Evolutionary conservation across 2,113 vertebrate species (phyloP).

Genomic region (Pterophyllum scalare): DNA sequence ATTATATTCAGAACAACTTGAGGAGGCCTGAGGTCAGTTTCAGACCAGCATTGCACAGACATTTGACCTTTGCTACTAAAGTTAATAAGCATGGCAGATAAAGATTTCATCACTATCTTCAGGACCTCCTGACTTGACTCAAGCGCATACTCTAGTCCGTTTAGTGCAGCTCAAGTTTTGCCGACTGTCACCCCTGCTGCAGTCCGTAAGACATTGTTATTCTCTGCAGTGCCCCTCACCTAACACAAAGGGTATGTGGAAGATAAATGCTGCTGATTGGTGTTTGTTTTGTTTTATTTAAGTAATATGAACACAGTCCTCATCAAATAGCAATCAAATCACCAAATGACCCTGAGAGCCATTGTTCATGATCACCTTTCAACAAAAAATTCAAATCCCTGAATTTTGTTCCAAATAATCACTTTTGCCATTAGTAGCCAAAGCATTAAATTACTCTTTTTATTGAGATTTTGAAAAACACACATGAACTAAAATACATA

Average conservation of each 20-base stretch:
- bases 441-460: not conserved
- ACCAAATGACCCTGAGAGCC: not conserved
- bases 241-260: no score
- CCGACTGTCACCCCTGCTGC: no score
- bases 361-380: not conserved
- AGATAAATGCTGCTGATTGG: no score
- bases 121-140: not conserved
- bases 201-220: no score
- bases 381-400: not conserved
- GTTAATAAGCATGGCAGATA: constrained; percentile 11
- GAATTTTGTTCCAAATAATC: not conserved
- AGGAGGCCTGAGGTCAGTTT: not conserved
- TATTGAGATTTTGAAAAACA: not conserved
- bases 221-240: no score
- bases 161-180: no score
- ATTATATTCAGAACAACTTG: constrained; percentile 9
- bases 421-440: not conserved
- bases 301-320: not conserved
- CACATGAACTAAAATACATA: not conserved
- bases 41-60: not conserved
- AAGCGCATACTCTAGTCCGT: no score
- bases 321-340: not conserved
- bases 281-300: no score
- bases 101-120: not conserved
- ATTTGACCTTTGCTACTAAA: constrained; percentile 2